These are phyloP conservation scores for Teleiodes luculella DNA, from an alignment of 2,888 invertebrate species.

Conservation along the genomic window DNA sequence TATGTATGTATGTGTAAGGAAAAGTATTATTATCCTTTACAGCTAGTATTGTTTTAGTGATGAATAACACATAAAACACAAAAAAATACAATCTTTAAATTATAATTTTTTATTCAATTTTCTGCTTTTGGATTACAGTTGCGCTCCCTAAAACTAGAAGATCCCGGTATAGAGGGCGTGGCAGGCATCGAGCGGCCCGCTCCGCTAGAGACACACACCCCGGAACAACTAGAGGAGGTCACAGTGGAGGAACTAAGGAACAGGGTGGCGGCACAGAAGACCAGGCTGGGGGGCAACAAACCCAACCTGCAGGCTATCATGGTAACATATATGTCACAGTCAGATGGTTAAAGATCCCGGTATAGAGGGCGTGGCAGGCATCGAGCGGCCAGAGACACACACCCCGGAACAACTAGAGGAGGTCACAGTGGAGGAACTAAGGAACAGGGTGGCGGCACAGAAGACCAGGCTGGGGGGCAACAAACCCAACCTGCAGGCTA, in stretches of 20 bases:
- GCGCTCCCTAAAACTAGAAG: constrained; percentile 77
- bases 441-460: constrained; percentile 77
- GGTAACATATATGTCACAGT: constrained; percentile 60
- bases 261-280: constrained; percentile 77
- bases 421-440: constrained; percentile 75
- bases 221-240: constrained; percentile 82
- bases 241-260: constrained; percentile 79
- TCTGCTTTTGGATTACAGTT: no score
- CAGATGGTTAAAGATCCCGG: constrained; percentile 65
- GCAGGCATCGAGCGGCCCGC: constrained; percentile 56
- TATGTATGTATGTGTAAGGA: no score
- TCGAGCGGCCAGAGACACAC: constrained; percentile 69
- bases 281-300: constrained; percentile 79
- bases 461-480: constrained; percentile 79
- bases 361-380: constrained; percentile 50
- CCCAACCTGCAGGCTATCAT: constrained; percentile 87
- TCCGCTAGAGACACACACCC: constrained; percentile 77
- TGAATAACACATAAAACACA: no score
- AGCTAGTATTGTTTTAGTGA: no score
- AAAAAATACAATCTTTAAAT: no score
- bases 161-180: constrained; percentile 54
- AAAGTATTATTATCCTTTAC: no score
- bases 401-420: constrained; percentile 83
- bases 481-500: constrained; percentile 86
- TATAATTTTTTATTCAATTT: no score